Percentiles rank a stretch among this genome's conserved stretches.
phyloP scores from a whole-genome alignment of 1,140 invertebrate species.

The Eriosoma lanigerum region DNA sequence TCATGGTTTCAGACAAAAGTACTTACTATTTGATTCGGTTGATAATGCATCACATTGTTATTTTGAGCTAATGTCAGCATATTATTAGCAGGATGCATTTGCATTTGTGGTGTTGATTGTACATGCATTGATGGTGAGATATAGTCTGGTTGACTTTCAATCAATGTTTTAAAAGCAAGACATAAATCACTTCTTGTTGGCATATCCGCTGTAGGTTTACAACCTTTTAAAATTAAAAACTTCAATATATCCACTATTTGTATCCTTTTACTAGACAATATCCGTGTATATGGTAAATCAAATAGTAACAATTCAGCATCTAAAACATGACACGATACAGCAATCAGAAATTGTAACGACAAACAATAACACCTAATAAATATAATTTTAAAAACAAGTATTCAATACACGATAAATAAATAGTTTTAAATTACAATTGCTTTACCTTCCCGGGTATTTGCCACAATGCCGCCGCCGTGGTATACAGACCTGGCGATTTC shows the following conservation, averaged over 20 bases:
- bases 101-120: too few relatives aligned
- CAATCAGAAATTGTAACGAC: too few relatives aligned
- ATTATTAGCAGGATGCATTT: slow-evolving; percentile 15
- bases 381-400: background rate
- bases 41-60: slow-evolving; percentile 18
- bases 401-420: background rate
- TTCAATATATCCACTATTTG: background rate
- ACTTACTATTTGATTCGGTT: background rate
- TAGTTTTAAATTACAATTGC: background rate
- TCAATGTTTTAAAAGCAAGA: slow-evolving; percentile 12
- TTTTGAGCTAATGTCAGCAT: background rate
- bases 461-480: background rate
- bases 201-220: background rate
- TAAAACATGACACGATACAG: background rate
- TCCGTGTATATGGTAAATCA: background rate
- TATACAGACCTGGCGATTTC: slow-evolving; percentile 34
- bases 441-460: slow-evolving; percentile 12
- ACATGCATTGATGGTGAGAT: background rate
- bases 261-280: slow-evolving; percentile 13
- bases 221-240: slow-evolving; percentile 32
- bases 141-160: slow-evolving; percentile 36
- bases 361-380: background rate
- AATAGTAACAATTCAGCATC: slow-evolving; percentile 28
- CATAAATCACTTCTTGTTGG: background rate
- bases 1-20: too few relatives aligned